Percentiles rank a stretch among this genome's conserved stretches.
Conservation (phyloP, 1,140 invertebrate species). For the Ceratina japonica region DNA sequence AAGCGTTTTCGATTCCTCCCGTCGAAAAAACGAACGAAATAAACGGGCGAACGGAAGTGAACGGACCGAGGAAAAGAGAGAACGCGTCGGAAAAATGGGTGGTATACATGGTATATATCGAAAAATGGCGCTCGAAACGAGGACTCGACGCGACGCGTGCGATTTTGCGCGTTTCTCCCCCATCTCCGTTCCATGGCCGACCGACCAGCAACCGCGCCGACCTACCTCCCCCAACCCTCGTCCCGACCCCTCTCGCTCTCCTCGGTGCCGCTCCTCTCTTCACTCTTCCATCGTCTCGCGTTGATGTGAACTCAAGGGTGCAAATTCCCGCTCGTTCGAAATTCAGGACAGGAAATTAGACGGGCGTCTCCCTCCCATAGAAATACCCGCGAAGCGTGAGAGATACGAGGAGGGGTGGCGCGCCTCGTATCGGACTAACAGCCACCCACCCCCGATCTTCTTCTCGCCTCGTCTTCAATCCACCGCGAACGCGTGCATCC, state of each 20-base stretch:
- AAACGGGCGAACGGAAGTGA: too few relatives aligned
- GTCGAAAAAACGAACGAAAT: neutral
- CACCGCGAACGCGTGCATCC: slow-evolving; percentile 47
- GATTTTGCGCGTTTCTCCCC: slow-evolving; percentile 59
- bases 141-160: slow-evolving; percentile 22
- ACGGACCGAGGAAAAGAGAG: slow-evolving; percentile 27
- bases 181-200: slow-evolving; percentile 50
- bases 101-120: slow-evolving; percentile 28
- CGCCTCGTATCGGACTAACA: slow-evolving; percentile 59
- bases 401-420: slow-evolving; percentile 69
- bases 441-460: neutral
- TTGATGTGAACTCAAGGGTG: slow-evolving; percentile 76
- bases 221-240: neutral
- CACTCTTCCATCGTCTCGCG: slow-evolving; percentile 54
- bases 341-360: slow-evolving; percentile 81
- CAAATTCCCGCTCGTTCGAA: slow-evolving; percentile 77
- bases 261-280: slow-evolving; percentile 3
- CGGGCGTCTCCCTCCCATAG: slow-evolving; percentile 75
- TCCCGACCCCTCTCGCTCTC: neutral
- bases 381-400: slow-evolving; percentile 78
- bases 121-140: slow-evolving; percentile 57
- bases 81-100: slow-evolving; percentile 31
- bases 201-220: slow-evolving; percentile 19
- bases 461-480: slow-evolving; percentile 36
- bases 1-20: slow-evolving; percentile 25